Conservation (phyloP, 2,888 invertebrate species). For the Notodonta ziczac region DNA sequence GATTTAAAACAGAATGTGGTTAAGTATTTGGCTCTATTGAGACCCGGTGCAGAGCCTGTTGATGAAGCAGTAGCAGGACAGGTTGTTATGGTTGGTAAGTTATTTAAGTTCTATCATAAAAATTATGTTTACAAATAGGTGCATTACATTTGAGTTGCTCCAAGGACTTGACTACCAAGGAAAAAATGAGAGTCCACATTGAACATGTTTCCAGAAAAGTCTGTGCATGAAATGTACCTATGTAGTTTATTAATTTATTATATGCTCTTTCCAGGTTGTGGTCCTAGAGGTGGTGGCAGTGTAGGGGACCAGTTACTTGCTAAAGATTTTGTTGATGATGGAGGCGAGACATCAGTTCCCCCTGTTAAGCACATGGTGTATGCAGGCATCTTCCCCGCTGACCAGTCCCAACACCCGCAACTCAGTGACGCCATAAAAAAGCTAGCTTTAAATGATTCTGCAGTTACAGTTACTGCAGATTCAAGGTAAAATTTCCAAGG, state of each 20-base stretch:
- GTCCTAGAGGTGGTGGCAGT: constrained; percentile 73
- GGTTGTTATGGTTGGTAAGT: constrained; percentile 92
- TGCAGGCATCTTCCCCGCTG: constrained; percentile 91
- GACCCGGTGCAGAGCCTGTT: constrained; percentile 89
- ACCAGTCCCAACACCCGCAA: constrained; percentile 92
- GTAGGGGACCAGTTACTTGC: constrained; percentile 75
- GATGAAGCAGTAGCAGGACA: constrained; percentile 93
- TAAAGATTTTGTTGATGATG: constrained; percentile 53
- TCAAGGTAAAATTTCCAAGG: constrained; percentile 85
- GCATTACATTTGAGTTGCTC: too few species aligned
- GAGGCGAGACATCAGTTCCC: constrained; percentile 44
- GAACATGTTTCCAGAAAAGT: too few species aligned
- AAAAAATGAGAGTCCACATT: too few species aligned
- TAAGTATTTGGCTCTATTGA: constrained; percentile 90
- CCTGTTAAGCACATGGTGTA: constrained; percentile 80
- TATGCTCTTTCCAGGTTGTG: constrained; percentile 62
- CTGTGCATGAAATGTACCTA: too few species aligned
- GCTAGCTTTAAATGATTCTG: constrained; percentile 96
- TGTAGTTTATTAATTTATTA: neutral
- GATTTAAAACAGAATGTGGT: constrained; percentile 91
- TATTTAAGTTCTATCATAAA: constrained; percentile 21
- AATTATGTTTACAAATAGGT: neutral
- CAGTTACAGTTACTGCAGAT: constrained; percentile 92
- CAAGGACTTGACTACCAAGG: too few species aligned
- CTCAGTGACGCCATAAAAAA: constrained; percentile 94